These are phyloP conservation scores for Drosophila parthenogenetica DNA, from an alignment of 2,888 invertebrate species.

Conservation along the genomic window DNA sequence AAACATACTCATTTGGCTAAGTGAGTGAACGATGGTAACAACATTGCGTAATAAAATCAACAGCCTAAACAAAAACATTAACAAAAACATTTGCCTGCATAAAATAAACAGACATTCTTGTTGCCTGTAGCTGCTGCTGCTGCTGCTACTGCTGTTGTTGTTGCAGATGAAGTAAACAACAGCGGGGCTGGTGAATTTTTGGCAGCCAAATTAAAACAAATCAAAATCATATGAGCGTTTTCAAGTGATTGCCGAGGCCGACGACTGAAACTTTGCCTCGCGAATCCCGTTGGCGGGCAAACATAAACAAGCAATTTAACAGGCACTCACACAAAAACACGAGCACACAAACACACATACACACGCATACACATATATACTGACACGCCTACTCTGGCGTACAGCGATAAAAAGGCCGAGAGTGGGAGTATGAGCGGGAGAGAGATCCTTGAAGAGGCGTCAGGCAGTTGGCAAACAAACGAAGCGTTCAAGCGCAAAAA, in stretches of 20 bases:
- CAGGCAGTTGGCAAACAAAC: slow-evolving; percentile 78
- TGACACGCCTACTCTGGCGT: background rate
- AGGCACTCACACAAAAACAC: slow-evolving; percentile 42
- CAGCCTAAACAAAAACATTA: slow-evolving; percentile 64
- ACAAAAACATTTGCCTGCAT: slow-evolving; percentile 54
- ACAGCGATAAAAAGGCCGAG: slow-evolving; percentile 28
- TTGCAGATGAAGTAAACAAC: slow-evolving; percentile 44
- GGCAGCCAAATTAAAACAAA: slow-evolving; percentile 72
- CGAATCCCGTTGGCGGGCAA: slow-evolving; percentile 56
- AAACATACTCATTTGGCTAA: slow-evolving; percentile 53
- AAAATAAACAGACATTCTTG: slow-evolving; percentile 33
- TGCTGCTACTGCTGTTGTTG: slow-evolving; percentile 6
- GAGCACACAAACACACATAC: slow-evolving; percentile 1
- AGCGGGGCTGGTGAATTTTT: slow-evolving; percentile 34
- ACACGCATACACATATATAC: background rate
- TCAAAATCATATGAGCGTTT: slow-evolving; percentile 77
- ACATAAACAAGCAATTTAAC: slow-evolving; percentile 78
- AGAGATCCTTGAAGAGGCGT: slow-evolving; percentile 52
- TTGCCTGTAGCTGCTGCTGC: slow-evolving; percentile 11
- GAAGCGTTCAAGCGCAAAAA: slow-evolving; percentile 80
- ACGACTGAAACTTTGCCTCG: slow-evolving; percentile 40
- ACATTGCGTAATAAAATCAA: slow-evolving; percentile 61
- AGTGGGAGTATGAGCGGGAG: slow-evolving; percentile 12
- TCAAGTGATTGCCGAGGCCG: slow-evolving; percentile 67
- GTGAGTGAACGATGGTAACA: slow-evolving; percentile 46